phyloP scores from a whole-genome alignment of 2,113 vertebrate species.

The Plestiodon gilberti region DNA sequence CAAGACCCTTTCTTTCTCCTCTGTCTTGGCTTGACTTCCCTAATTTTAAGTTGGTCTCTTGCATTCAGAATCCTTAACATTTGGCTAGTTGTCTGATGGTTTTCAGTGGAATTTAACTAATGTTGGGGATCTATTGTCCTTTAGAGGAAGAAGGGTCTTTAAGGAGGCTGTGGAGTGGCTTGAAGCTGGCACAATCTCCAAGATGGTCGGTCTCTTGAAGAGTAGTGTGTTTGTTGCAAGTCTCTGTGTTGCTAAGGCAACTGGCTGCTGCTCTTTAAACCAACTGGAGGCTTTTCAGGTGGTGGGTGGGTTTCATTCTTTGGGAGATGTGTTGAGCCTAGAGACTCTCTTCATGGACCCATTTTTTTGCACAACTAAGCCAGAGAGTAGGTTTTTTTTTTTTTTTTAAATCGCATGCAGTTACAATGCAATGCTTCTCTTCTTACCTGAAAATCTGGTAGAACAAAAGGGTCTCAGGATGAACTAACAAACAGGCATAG shows the following conservation, averaged over 20 bases:
- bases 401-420: neutral
- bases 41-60: neutral
- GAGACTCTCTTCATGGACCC: neutral
- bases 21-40: neutral
- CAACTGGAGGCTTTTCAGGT: neutral
- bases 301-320: conserved; percentile 11
- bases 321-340: neutral
- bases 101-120: neutral
- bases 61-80: neutral
- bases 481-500: neutral
- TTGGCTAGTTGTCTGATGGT: neutral
- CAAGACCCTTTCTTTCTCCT: neutral
- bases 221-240: neutral
- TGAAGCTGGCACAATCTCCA: neutral
- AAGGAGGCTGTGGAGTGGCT: neutral
- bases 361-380: neutral
- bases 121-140: neutral
- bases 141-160: neutral
- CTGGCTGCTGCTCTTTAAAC: conserved; percentile 23
- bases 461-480: conserved; percentile 4
- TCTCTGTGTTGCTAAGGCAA: conserved; percentile 28
- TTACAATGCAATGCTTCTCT: neutral
- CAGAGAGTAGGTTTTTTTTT: neutral
- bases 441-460: neutral
- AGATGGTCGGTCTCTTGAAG: neutral